phyloP scores from a whole-genome alignment of 2,113 vertebrate species.

The Corythornis madagascariensis region DNA sequence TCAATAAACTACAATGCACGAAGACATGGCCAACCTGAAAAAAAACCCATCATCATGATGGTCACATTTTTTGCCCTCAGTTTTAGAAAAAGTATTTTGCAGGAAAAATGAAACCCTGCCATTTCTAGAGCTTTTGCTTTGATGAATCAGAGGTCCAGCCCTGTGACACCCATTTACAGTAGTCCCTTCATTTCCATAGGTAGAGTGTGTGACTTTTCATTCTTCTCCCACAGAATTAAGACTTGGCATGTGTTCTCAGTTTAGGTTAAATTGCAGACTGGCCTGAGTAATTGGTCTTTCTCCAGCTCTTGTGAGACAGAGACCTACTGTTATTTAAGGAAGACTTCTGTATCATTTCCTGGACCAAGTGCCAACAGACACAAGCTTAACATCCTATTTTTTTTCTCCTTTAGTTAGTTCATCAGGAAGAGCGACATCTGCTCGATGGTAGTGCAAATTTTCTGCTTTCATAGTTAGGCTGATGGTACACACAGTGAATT shows the following conservation, averaged over 20 bases:
- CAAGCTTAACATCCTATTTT: neutral
- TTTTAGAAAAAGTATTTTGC: neutral
- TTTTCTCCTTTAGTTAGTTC: neutral
- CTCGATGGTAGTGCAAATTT: neutral
- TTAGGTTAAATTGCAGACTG: neutral
- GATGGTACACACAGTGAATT: neutral
- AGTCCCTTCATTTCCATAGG: neutral
- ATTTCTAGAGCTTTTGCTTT: neutral
- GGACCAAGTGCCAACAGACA: neutral
- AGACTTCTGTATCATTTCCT: neutral
- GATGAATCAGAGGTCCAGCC: neutral
- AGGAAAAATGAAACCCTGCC: neutral
- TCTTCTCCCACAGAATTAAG: neutral
- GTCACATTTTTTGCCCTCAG: neutral
- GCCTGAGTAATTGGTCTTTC: neutral
- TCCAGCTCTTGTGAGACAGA: neutral
- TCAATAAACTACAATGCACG: conserved; percentile 17
- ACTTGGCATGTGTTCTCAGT: neutral
- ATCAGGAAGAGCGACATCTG: neutral
- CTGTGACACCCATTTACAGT: neutral
- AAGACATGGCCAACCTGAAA: neutral
- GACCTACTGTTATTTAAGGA: neutral
- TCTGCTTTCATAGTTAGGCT: neutral
- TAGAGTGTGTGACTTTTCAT: neutral
- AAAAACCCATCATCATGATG: neutral